Evolutionary conservation across 2,888 invertebrate genomes (phyloP).

Genomic region (Scaptomyza tumidula): DNA sequence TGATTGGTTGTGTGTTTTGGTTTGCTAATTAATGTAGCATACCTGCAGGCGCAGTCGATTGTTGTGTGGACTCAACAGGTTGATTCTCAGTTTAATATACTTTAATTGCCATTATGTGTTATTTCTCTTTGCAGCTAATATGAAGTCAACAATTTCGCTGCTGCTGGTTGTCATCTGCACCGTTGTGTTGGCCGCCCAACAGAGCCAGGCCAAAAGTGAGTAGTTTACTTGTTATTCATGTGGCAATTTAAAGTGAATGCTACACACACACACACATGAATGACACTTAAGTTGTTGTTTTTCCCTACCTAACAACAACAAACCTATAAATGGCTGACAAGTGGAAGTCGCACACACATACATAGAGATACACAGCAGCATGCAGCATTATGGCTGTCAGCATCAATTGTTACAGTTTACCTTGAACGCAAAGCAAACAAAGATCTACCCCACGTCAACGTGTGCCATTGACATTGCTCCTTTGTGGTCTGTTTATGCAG

Average conservation of each 20-base stretch:
- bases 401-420: slow-evolving; percentile 69
- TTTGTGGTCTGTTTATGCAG: slow-evolving; percentile 71
- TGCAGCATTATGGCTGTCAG: slow-evolving; percentile 35
- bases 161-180: slow-evolving; percentile 82
- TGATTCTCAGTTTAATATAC: slow-evolving; percentile 10
- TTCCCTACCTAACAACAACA: slow-evolving; percentile 62
- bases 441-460: slow-evolving; percentile 20
- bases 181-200: slow-evolving; percentile 82
- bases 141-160: slow-evolving; percentile 83
- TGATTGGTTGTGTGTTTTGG: slow-evolving; percentile 43
- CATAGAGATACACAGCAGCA: slow-evolving; percentile 1
- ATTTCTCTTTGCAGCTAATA: slow-evolving; percentile 71
- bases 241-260: slow-evolving; percentile 7
- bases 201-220: slow-evolving; percentile 84
- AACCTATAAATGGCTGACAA: slow-evolving; percentile 68
- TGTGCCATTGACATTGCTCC: slow-evolving; percentile 52
- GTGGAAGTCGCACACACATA: slow-evolving; percentile 36
- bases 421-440: slow-evolving; percentile 61
- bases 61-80: slow-evolving; percentile 64
- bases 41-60: slow-evolving; percentile 51
- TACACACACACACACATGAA: slow-evolving; percentile 16
- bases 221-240: slow-evolving; percentile 37
- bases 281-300: slow-evolving; percentile 24
- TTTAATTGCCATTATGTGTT: slow-evolving; percentile 31
- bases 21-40: slow-evolving; percentile 68